Base-by-base conservation (phyloP, 1,140 invertebrate genomes). In the Parapsyche elsis region DNA sequence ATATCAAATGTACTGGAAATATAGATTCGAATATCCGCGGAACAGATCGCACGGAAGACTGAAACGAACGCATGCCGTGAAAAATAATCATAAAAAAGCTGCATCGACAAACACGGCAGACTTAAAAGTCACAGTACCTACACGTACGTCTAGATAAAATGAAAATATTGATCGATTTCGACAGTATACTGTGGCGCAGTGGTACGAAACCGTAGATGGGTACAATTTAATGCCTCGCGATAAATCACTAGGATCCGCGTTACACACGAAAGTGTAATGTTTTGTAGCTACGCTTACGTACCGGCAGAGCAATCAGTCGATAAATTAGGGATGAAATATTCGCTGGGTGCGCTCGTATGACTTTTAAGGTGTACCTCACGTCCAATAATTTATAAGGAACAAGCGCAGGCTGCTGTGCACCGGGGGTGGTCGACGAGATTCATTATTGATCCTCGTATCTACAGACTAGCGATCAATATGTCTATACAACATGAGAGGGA, bases 321-420 rank as follows among this genome's bases (percentile, higher is more conserved):
- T 80, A 80, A 80, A 80, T 80, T 80, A 80, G 44, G 53, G 71
- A 64, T 64, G 79, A 80, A 70, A 76, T 75, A 80, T 70, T 67
- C 38, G 71, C 7, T 30, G 23, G 23, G 45, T 45, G 30, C 26
- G 38, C 59, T 76, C 57, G 57, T 38, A 45, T 80, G 79, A 80
- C 79, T 75, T 80, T 80, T 74, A 67, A 67, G 61, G 45, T 61
- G 57, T 49, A 76, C 61, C 73, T 80, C 57, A 12, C 45, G 71
- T 80, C 71, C 45, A 70, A 80, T 80, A 80, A 75, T 80, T 80
- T 76, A 80, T 49, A 76, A 76, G 79, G 53, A 80, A 80, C 79
- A 75, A 75, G 79, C 71, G 59, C n/a, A 24, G 53, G 59, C 78
- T 67, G 78, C 78, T 79, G 78, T 61, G 78, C 79, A 44, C 79